A percentile compares a stretch with the other conserved stretches of the same genome.
phyloP scores from a whole-genome alignment of 2,888 invertebrate species.

The Apoda limacodes region DNA sequence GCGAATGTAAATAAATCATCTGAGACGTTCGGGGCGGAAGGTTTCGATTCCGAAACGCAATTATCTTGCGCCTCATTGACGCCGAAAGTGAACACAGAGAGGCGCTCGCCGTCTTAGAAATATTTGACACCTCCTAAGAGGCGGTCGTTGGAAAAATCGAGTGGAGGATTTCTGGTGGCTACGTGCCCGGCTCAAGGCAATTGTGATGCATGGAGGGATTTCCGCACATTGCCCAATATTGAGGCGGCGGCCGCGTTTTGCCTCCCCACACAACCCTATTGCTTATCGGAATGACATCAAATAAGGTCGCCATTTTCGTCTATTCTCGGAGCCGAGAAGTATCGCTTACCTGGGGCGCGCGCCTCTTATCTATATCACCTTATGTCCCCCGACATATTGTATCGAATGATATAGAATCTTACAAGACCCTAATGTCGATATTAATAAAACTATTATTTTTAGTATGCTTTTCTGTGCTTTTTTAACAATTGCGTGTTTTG shows the following conservation, averaged over 20 bases:
- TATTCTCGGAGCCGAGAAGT: conserved; percentile 1
- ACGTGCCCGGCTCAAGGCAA: conserved; percentile 50
- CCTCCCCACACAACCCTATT: conserved; percentile 37
- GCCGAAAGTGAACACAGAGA: conserved; percentile 52
- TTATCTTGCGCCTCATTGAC: conserved; percentile 66
- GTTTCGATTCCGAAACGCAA: conserved; percentile 64
- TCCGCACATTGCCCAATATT: conserved; percentile 47
- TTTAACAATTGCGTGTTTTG: too few relatives aligned
- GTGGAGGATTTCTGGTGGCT: conserved; percentile 43
- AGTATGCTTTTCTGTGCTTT: too few relatives aligned
- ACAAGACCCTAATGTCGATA: too few relatives aligned
- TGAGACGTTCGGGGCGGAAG: conserved; percentile 57
- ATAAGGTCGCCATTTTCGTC: conserved; percentile 29
- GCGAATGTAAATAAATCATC: conserved; percentile 69
- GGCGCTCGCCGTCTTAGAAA: conserved; percentile 39
- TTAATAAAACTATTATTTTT: too few relatives aligned
- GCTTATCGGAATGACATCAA: conserved; percentile 54
- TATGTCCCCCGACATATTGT: neutral
- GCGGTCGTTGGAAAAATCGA: conserved; percentile 52
- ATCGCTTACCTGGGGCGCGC: neutral
- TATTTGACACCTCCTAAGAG: conserved; percentile 51
- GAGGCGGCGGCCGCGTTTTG: conserved; percentile 36
- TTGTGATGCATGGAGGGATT: conserved; percentile 56
- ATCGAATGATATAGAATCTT: neutral
- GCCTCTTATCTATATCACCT: neutral